Percentiles rank a stretch among this genome's conserved stretches.
Conservation (phyloP, 1,140 invertebrate genomes). For the Lordiphosa stackelbergi region DNA sequence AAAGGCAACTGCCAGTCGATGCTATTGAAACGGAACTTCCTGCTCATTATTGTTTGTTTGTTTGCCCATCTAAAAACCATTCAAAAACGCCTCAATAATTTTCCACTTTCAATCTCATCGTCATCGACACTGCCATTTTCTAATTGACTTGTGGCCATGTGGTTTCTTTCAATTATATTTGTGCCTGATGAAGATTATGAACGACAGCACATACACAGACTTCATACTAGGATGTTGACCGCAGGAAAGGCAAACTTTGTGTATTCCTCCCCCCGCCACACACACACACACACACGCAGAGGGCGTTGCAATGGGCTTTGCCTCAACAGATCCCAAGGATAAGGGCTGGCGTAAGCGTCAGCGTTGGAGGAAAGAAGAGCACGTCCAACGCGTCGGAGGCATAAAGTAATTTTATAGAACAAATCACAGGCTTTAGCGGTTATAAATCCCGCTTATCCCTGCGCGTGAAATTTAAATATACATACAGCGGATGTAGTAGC, state of each 20-base stretch:
- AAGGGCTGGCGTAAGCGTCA: conserved; percentile 33
- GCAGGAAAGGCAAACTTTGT: conserved; percentile 35
- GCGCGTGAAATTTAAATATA: conserved; percentile 72
- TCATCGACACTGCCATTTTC: conserved; percentile 26
- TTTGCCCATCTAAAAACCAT: not conserved
- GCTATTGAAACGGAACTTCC: conserved; percentile 41
- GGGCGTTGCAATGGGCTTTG: conserved; percentile 21
- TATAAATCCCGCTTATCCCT: conserved; percentile 73
- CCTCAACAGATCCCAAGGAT: conserved; percentile 47
- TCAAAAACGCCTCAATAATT: conserved; percentile 30
- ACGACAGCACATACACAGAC: not conserved
- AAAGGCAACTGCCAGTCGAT: conserved; percentile 27
- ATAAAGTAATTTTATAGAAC: conserved; percentile 76
- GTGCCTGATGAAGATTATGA: conserved; percentile 31
- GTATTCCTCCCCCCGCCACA: conserved; percentile 22
- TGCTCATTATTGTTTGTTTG: conserved; percentile 36
- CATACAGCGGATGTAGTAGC: conserved; percentile 18
- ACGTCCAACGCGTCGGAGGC: conserved; percentile 55
- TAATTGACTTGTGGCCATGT: conserved; percentile 63
- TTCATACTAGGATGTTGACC: conserved; percentile 18
- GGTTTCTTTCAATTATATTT: conserved; percentile 40
- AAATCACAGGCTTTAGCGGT: conserved; percentile 73
- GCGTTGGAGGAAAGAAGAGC: conserved; percentile 17
- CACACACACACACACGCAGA: not conserved
- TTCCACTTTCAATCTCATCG: conserved; percentile 23